Conservation (phyloP, 2,113 vertebrate species). For the Salvator merianae region DNA sequence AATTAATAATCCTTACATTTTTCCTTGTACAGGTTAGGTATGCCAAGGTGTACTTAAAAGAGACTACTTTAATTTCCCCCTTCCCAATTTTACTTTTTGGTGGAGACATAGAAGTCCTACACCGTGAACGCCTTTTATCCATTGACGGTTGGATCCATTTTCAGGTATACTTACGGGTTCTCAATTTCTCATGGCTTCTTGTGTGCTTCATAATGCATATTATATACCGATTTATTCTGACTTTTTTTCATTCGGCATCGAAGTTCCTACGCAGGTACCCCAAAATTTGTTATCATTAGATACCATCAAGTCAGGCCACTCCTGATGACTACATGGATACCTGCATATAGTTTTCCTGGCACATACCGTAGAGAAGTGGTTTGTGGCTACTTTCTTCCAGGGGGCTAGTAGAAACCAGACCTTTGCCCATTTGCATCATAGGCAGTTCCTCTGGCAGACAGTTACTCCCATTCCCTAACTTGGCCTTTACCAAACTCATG, state of each 20-base stretch:
- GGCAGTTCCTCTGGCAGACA: no score
- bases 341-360: no score
- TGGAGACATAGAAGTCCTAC: slow-evolving; percentile 95
- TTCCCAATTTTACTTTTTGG: slow-evolving; percentile 96
- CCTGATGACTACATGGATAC: no score
- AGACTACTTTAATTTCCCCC: slow-evolving; percentile 90
- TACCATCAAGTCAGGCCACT: no score
- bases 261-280: background rate
- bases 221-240: background rate
- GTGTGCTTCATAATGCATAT: background rate
- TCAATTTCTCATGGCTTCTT: slow-evolving; percentile 8
- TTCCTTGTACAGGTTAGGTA: slow-evolving; percentile 85
- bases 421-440: no score
- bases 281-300: no score
- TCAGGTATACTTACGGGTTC: slow-evolving; percentile 77
- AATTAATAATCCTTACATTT: slow-evolving; percentile 22
- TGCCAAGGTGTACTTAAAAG: slow-evolving; percentile 88
- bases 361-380: no score
- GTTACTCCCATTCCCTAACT: no score
- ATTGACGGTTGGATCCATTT: slow-evolving; percentile 97
- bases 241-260: background rate
- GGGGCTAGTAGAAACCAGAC: no score
- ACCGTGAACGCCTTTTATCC: slow-evolving; percentile 89
- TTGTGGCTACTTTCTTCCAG: no score
- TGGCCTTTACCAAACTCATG: no score